These are phyloP conservation scores for Embiotoca jacksoni DNA, from an alignment of 2,113 vertebrate genomes.

Conservation along the genomic window DNA sequence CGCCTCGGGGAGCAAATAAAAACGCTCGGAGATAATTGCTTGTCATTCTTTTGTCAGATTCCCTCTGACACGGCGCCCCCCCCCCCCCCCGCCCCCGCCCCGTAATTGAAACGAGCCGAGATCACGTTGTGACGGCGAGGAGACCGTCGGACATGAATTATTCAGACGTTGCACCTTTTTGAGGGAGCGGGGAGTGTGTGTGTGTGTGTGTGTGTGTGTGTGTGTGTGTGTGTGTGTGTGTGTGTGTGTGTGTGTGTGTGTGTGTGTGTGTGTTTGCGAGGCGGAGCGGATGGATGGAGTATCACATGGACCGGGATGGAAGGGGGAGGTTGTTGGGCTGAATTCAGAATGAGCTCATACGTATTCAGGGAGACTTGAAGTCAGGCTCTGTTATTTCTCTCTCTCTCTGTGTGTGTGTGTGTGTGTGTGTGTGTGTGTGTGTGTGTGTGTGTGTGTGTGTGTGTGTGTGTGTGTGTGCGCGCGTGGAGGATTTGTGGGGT, in stretches of 20 bases:
- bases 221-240: too few relatives aligned
- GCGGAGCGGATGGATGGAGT: conserved; percentile 51
- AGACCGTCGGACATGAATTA: conserved; percentile 61
- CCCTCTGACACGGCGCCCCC: conserved; percentile 36
- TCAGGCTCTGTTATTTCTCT: conserved; percentile 28
- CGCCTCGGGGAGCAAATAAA: conserved; percentile 36
- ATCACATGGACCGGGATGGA: conserved; percentile 57
- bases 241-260: too few relatives aligned
- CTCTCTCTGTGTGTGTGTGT: neutral
- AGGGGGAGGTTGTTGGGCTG: conserved; percentile 45
- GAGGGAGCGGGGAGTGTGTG: too few relatives aligned
- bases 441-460: conserved; percentile 4
- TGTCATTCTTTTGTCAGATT: conserved; percentile 66
- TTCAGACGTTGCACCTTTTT: conserved; percentile 59
- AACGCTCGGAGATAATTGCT: conserved; percentile 58
- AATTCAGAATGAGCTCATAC: conserved; percentile 53
- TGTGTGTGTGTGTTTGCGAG: conserved; percentile 33
- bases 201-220: too few relatives aligned
- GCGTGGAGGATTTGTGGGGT: conserved; percentile 12
- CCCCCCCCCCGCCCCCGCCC: neutral
- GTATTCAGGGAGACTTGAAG: conserved; percentile 32
- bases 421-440: neutral
- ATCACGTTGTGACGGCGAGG: conserved; percentile 63
- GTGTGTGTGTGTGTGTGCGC: neutral
- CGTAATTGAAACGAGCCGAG: conserved; percentile 70